Base-by-base conservation (phyloP, 2,888 invertebrate species). In the Ptilodon capucinus region DNA sequence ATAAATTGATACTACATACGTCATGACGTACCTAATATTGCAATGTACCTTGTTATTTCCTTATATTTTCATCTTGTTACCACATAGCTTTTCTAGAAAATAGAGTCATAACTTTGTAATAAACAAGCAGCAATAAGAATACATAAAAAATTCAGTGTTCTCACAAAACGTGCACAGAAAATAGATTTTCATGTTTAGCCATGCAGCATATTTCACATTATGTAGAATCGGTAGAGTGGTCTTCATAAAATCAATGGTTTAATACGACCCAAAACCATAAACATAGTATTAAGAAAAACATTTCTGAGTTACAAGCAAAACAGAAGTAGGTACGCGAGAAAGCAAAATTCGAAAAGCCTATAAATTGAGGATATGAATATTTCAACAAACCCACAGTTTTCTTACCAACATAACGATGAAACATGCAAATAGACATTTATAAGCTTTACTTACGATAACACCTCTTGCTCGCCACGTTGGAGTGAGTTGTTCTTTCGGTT, bases 401-500 rank as follows among this genome's bases (percentile, higher is more conserved):
- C 36, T 42, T n/a, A 35, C 19, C 46, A 18, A 47, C 40, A 44
- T 39, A 39, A n/a, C 48, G 16, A 32, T 47, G 40, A 54, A 54
- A 58, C 49, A 46, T 46, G 51, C 45, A 60, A 68, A 74, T 64
- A 60, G 57, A 61, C 67, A 67, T 74, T 71, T 70, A 68, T 71
- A 76, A 76, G 68, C 69, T 68, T 64, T 64, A 60, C 62, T 62
- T 54, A 60, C 42, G 60, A 57, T 65, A 61, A 60, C 67, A 59
- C 60, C 72, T 70, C 64, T 43, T 51, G 44, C 63, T 55, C 54
- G 65, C 64, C 60, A 68, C 67, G 66, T 64, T 65, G 62, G 56
- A 68, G 64, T 57, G 19, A 38, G 72, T 66, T 60, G 64, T 64
- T 64, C 65, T 68, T 72, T 68, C 60, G 64, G 55, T 39, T 43